Conservation (phyloP, 1,140 invertebrate species). For the Papilio dardanus region DNA sequence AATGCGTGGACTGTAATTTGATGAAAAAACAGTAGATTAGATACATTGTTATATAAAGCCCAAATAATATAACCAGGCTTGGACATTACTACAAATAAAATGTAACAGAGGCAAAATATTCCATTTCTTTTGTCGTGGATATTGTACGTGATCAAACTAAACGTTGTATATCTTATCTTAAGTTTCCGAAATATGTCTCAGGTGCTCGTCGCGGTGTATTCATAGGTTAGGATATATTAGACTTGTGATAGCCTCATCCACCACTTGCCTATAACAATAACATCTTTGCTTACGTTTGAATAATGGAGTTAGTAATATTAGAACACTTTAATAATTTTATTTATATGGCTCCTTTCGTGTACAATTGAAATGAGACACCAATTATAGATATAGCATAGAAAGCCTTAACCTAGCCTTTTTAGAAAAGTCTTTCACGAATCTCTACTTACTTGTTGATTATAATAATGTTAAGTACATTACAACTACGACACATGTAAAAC, state of each 20-base stretch:
- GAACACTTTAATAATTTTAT: not conserved
- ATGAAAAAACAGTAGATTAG: not conserved
- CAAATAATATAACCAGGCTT: not conserved
- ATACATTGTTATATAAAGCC: not conserved
- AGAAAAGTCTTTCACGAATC: slow-evolving; percentile 29
- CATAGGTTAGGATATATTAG: not conserved
- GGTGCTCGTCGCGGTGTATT: not conserved
- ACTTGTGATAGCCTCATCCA: not conserved
- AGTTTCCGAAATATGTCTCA: not conserved
- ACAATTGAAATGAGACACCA: not conserved
- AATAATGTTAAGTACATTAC: not conserved
- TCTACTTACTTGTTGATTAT: not conserved
- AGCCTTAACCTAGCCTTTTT: slow-evolving; percentile 21
- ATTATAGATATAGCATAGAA: not conserved
- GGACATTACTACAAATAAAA: not conserved
- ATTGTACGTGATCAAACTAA: slow-evolving; percentile 17
- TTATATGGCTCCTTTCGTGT: not conserved
- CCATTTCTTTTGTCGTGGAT: not conserved
- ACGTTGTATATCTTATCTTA: not conserved
- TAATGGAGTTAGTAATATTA: too few relatives aligned
- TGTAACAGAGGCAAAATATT: not conserved
- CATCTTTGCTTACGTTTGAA: not conserved
- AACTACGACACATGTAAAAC: slow-evolving; percentile 32
- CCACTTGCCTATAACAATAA: not conserved
- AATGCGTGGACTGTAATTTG: too few relatives aligned